These are phyloP conservation scores for Heteromyza rotundicornis DNA, from an alignment of 2,888 invertebrate species.

Conservation along the genomic window DNA sequence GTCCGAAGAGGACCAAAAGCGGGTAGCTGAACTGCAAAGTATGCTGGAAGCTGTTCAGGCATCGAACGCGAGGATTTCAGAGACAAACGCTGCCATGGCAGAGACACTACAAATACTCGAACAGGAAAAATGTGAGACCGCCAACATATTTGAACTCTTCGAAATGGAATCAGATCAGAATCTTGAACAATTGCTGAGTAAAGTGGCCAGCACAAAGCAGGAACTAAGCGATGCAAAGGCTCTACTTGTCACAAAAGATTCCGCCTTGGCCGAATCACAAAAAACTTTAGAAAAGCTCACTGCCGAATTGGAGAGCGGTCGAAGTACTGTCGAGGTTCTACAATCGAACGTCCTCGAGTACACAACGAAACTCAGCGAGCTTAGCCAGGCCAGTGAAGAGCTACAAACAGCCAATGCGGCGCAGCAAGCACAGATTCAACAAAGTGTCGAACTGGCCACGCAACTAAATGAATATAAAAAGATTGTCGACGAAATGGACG, in stretches of 20 bases:
- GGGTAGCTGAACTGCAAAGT: slow-evolving; percentile 47
- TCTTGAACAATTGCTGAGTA: slow-evolving; percentile 42
- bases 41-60: slow-evolving; percentile 47
- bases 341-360: slow-evolving; percentile 31
- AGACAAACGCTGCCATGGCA: slow-evolving; percentile 49
- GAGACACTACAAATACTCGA: slow-evolving; percentile 45
- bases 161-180: slow-evolving; percentile 56
- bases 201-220: slow-evolving; percentile 43
- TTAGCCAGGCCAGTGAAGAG: slow-evolving; percentile 40
- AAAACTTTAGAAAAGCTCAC: slow-evolving; percentile 11
- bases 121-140: slow-evolving; percentile 51
- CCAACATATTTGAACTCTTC: slow-evolving; percentile 53
- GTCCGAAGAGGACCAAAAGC: slow-evolving; percentile 43
- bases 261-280: slow-evolving; percentile 23
- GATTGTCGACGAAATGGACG: slow-evolving; percentile 53
- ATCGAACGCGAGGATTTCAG: slow-evolving; percentile 50
- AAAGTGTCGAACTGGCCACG: slow-evolving; percentile 37
- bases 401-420: slow-evolving; percentile 22
- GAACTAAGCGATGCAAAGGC: slow-evolving; percentile 40
- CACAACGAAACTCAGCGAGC: slow-evolving; percentile 37
- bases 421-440: slow-evolving; percentile 32
- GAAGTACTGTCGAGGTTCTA: slow-evolving; percentile 22
- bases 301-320: slow-evolving; percentile 25
- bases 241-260: slow-evolving; percentile 32
- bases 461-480: slow-evolving; percentile 48